Evolutionary conservation across 2,113 vertebrate genomes (phyloP), one percentile per base, ranked within the genome.

Genomic region (Triplophysa dalaica): DNA sequence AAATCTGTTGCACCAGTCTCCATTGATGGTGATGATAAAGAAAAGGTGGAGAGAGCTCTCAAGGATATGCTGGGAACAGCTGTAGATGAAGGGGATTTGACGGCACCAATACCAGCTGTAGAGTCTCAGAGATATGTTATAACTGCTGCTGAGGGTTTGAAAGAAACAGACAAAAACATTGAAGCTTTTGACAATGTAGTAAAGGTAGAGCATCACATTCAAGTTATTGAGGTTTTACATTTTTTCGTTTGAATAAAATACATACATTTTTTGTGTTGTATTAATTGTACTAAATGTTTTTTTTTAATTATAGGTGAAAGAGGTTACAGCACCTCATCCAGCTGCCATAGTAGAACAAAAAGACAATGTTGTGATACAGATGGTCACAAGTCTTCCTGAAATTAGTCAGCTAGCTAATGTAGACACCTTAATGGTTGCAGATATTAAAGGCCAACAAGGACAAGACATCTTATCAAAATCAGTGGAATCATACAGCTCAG

Each of bases 391-490:
- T 26, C 33, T 73, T 73, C 33, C 50, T 24, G 78, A 73, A 43
- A 65, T 41, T 9, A 38, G 21, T 77, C 48, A 72, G 7, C 17
- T 1, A 21, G 58, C 60, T 64, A 62, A 81, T 9, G 22, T 29
- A 33, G 16, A 64, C 45, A 81, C 26, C 7, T 69, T 82, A 17
- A 81, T 85, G 78, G 26, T 67, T 72, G 82, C 88, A 22, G 80
- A 78, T 22, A 17, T 60, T 52, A 89, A 90, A 22, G 54, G 86
- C 26, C 75, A 33, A 92, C 38, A 85, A 83, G 38, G 91, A 91
- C 79, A 91, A 66, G 94, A 93, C 26, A 90, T 89, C 83, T 85
- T 95, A 68, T 85, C 93, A 4, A 74, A 93, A 78, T 88, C 90
- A 45, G 85, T 90, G 60, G 93, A 93, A 78, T 90, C 87, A 48